Evolutionary conservation across 2,888 invertebrate species (phyloP).

Genomic region (Sericinus montela): DNA sequence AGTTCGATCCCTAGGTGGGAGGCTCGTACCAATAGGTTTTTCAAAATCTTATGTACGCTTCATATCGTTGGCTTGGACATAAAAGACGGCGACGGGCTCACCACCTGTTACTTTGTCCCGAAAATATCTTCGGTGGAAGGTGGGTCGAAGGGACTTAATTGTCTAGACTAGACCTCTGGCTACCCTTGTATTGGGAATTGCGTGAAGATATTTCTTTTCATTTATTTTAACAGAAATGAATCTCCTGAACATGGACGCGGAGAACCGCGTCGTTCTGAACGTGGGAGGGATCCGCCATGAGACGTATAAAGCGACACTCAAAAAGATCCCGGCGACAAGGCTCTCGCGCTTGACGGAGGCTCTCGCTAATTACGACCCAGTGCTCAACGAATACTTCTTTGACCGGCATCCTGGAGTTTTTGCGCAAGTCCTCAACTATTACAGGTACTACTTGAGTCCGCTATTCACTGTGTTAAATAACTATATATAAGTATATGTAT

Average conservation of each 20-base stretch:
- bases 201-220: too few species aligned
- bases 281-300: conserved; percentile 99
- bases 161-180: too few species aligned
- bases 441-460: conserved; percentile 80
- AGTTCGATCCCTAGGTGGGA: too few species aligned
- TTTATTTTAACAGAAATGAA: conserved; percentile 82
- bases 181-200: too few species aligned
- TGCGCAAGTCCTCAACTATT: conserved; percentile 98
- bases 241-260: conserved; percentile 96
- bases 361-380: conserved; percentile 98
- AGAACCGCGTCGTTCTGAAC: conserved; percentile 99
- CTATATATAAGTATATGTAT: too few species aligned
- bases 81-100: too few species aligned
- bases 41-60: too few species aligned
- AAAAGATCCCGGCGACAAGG: conserved; percentile 98
- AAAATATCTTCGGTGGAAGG: too few species aligned
- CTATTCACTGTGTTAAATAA: conserved; percentile 4
- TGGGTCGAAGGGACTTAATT: too few species aligned
- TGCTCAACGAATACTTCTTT: conserved; percentile 99
- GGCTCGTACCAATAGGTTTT: too few species aligned
- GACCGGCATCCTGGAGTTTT: conserved; percentile 95
- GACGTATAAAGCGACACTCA: conserved; percentile 96
- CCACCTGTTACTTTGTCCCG: too few species aligned
- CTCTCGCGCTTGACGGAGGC: conserved; percentile 97
- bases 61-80: too few species aligned